phyloP scores from a whole-genome alignment of 1,140 invertebrate genomes.

The Brachionus rubens region DNA sequence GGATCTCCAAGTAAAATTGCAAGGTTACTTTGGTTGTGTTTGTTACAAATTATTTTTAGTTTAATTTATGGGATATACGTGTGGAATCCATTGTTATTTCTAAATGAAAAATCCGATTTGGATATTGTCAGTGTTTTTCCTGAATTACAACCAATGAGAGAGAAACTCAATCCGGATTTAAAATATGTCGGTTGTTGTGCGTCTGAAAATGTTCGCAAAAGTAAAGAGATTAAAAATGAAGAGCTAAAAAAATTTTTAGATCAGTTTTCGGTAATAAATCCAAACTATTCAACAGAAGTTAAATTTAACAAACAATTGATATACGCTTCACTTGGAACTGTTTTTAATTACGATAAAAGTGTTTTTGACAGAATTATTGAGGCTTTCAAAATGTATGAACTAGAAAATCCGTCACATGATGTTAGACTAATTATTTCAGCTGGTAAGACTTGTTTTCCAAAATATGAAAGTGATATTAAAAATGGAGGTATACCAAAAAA shows the following conservation, averaged over 20 bases:
- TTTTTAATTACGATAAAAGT: not conserved
- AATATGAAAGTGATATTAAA: not conserved
- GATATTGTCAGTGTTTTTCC: conserved; percentile 23
- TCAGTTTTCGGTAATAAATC: not conserved
- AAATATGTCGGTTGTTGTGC: conserved; percentile 26
- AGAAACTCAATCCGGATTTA: not conserved
- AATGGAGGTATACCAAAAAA: not conserved
- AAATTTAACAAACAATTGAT: not conserved
- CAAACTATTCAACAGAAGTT: not conserved
- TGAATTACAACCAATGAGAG: conserved; percentile 17
- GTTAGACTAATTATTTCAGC: not conserved
- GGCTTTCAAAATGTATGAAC: not conserved
- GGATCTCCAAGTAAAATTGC: not conserved
- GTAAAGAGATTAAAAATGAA: not conserved
- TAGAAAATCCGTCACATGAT: not conserved
- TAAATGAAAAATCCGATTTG: not conserved
- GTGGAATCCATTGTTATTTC: conserved; percentile 2
- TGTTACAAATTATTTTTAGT: not conserved
- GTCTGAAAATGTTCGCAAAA: not conserved
- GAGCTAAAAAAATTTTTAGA: conserved; percentile 8
- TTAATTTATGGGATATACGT: not conserved
- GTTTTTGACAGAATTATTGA: conserved; percentile 41
- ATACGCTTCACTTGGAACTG: conserved; percentile 27
- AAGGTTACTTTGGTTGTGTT: not conserved
- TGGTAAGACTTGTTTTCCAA: not conserved